Evolutionary conservation across 2,888 invertebrate species (phyloP).

Genomic region (Campoplex capitator): DNA sequence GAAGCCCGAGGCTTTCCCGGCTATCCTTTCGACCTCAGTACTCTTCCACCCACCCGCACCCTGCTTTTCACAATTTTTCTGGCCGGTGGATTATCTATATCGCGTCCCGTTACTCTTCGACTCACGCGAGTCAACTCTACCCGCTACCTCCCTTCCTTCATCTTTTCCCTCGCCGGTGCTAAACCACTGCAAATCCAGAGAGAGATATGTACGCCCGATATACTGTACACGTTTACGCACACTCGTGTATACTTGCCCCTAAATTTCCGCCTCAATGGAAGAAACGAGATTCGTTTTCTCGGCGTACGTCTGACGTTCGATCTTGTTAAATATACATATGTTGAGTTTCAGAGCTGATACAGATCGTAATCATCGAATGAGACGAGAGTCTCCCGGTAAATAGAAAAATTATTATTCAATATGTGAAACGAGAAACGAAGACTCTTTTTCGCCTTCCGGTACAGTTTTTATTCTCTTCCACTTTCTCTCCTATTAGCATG

Average conservation of each 20-base stretch:
- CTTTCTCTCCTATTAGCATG: neutral
- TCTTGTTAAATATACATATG: neutral
- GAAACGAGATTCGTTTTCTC: conserved; percentile 36
- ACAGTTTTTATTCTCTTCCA: neutral
- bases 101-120: conserved; percentile 28
- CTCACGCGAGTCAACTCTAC: conserved; percentile 25
- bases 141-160: neutral
- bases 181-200: conserved; percentile 34
- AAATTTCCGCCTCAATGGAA: conserved; percentile 62
- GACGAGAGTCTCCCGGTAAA: neutral
- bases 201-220: conserved; percentile 46
- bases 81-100: conserved; percentile 26
- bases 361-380: neutral
- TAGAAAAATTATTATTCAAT: neutral
- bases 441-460: neutral
- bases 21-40: conserved; percentile 34
- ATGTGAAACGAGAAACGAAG: no score
- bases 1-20: conserved; percentile 54
- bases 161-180: neutral
- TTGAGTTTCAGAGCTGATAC: neutral
- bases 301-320: neutral
- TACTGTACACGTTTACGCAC: neutral
- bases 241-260: conserved; percentile 23
- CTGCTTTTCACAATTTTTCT: conserved; percentile 20
- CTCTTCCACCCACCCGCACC: conserved; percentile 19